These are phyloP conservation scores for Drosophila algonquin DNA, from an alignment of 2,888 invertebrate species.

Conservation along the genomic window DNA sequence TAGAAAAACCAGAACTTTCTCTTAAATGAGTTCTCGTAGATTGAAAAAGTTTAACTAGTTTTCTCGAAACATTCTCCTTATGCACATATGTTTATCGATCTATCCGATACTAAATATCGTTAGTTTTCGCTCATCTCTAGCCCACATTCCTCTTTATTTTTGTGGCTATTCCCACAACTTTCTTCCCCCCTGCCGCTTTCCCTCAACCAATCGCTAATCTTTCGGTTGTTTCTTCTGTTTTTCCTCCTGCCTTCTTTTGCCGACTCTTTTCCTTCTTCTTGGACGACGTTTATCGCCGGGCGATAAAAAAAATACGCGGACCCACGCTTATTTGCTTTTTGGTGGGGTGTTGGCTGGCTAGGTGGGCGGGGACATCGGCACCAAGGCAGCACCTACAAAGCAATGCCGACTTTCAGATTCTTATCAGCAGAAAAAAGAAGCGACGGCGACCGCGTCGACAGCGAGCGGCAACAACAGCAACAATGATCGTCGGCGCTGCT, in stretches of 20 bases:
- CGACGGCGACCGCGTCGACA: background rate
- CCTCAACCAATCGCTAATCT: conserved; percentile 15
- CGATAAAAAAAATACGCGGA: conserved; percentile 54
- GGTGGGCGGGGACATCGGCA: background rate
- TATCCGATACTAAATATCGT: background rate
- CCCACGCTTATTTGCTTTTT: conserved; percentile 51
- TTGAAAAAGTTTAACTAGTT: too few species aligned
- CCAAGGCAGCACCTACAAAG: conserved; percentile 57
- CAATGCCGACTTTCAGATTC: conserved; percentile 55
- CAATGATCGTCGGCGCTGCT: conserved; percentile 33
- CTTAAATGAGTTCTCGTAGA: too few species aligned
- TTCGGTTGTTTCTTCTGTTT: background rate
- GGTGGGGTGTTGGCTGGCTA: conserved; percentile 22
- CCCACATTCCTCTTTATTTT: background rate
- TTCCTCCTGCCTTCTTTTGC: conserved; percentile 15
- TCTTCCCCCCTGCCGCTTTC: too few species aligned
- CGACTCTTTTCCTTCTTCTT: conserved; percentile 11
- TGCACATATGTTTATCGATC: too few species aligned
- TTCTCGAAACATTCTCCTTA: too few species aligned
- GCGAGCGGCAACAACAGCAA: conserved; percentile 23
- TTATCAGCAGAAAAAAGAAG: conserved; percentile 49
- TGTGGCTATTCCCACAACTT: background rate
- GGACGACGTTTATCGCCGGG: conserved; percentile 54
- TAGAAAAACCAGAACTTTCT: too few species aligned
- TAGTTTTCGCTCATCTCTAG: background rate